Evolutionary conservation across 2,113 vertebrate genomes (phyloP), one percentile per base, ranked within the genome.

Genomic region (Scatophagus argus): DNA sequence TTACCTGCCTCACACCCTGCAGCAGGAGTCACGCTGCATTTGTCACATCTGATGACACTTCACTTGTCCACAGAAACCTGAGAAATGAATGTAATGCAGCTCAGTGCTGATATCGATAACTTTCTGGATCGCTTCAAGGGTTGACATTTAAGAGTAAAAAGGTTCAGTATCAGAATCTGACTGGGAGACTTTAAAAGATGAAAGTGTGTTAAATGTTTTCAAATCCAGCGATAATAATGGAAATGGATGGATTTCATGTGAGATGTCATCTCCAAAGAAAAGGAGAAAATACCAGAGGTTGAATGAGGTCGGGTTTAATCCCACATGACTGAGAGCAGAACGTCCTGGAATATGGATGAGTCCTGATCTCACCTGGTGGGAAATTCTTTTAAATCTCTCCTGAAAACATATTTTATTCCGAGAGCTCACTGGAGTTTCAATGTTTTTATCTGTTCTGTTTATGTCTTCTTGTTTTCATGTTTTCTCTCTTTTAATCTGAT

Each of bases 1-100:
- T 29, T 29, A 52, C 29, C 51, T 27, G 23, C 25, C 51, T 29
- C 59, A 13, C 41, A 14, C 8, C 51, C 51, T 52, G 51, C 51
- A 52, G 51, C 51, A 52, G 12, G 13, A 52, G 5, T 52, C 51
- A 52, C 51, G 29, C 51, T 52, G 23, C 51, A 52, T 52, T 29
- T 23, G 32, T 79, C 60, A 65, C 23, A 51, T 64, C 32, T 49
- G 60, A 62, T 54, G 36, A 61, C 74, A 34, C 58, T 62, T 54
- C n/a, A 44, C 38, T 44, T 13, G 54, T 61, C 56, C 36, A 69
- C 44, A 69, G 11, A 70, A 29, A 23, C 12, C 49, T 54, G 16
- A 70, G 2, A 31, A 47, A 79, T 70, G 8, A 17, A 47, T 41
- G 36, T 12, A 16, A 56, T 29, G 38, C 19, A 6, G 58, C 39